These are phyloP conservation scores for Hylaeus volcanicus DNA, from an alignment of 1,140 invertebrate species.

Conservation along the genomic window DNA sequence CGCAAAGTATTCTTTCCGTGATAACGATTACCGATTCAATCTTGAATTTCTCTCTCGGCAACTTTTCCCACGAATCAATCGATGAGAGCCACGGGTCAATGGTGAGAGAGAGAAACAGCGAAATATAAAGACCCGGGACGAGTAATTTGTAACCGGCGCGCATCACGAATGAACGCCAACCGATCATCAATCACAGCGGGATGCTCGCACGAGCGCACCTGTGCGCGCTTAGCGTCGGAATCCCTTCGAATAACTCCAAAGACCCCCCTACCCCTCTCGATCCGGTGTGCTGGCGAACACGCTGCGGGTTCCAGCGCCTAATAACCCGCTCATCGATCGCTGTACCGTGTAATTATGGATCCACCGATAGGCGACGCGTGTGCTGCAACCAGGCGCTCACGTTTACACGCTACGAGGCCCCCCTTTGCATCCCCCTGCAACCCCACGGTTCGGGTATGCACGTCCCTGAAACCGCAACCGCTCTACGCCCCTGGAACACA, in stretches of 20 bases:
- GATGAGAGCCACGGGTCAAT: too few species aligned
- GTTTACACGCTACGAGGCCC: background rate
- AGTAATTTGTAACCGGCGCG: background rate
- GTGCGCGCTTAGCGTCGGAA: conserved; percentile 34
- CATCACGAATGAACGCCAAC: background rate
- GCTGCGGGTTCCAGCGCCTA: conserved; percentile 54
- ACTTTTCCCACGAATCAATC: too few species aligned
- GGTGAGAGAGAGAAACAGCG: background rate
- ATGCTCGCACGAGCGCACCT: conserved; percentile 1
- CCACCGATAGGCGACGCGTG: conserved; percentile 45
- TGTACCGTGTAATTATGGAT: conserved; percentile 62
- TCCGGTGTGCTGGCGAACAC: conserved; percentile 16
- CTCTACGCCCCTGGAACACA: conserved; percentile 27
- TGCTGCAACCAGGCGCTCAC: conserved; percentile 40
- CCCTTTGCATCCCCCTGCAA: background rate
- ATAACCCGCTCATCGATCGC: conserved; percentile 65
- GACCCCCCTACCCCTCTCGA: conserved; percentile 12
- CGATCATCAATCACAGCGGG: conserved; percentile 20
- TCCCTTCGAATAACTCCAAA: conserved; percentile 40
- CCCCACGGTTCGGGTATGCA: conserved; percentile 41
- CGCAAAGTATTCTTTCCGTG: too few species aligned
- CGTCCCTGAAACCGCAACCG: conserved; percentile 51
- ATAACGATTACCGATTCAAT: too few species aligned
- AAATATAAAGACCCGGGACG: background rate
- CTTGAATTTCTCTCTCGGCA: too few species aligned